Evolutionary conservation across 2,113 vertebrate genomes (phyloP).

Genomic region (Brachirus orientalis): DNA sequence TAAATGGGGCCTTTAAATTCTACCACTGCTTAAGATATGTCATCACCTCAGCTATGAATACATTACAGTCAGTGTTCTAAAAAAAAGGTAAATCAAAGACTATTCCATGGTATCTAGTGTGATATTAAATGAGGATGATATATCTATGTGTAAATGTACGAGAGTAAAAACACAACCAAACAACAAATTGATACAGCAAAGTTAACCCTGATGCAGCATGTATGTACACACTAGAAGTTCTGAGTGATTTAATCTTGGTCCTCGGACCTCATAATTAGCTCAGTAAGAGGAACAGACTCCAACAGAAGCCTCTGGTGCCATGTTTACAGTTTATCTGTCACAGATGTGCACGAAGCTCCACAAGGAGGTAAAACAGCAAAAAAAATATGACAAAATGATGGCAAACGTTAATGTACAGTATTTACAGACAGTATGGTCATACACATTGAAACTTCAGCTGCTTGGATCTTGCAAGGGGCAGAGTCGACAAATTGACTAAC

Average conservation of each 20-base stretch:
- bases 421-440: slow-evolving; percentile 47
- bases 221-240: slow-evolving; percentile 17
- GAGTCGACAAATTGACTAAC: slow-evolving; percentile 56
- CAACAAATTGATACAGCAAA: no score
- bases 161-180: no score
- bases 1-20: no score
- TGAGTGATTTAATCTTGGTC: slow-evolving; percentile 34
- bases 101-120: slow-evolving; percentile 1
- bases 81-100: slow-evolving; percentile 24
- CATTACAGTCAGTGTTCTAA: slow-evolving; percentile 48
- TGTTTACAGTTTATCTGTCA: slow-evolving; percentile 60
- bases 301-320: slow-evolving; percentile 18
- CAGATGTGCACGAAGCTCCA: slow-evolving; percentile 38
- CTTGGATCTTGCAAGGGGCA: slow-evolving; percentile 53
- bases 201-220: no score
- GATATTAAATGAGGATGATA: not conserved
- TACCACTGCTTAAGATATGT: not conserved
- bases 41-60: no score
- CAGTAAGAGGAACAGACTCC: no score
- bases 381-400: not conserved
- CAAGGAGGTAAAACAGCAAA: slow-evolving; percentile 35
- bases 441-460: slow-evolving; percentile 41
- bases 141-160: not conserved
- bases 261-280: slow-evolving; percentile 13
- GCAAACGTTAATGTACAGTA: no score